Conservation (phyloP, 2,797 vertebrate species). For the Muraenolepis orangiensis region DNA sequence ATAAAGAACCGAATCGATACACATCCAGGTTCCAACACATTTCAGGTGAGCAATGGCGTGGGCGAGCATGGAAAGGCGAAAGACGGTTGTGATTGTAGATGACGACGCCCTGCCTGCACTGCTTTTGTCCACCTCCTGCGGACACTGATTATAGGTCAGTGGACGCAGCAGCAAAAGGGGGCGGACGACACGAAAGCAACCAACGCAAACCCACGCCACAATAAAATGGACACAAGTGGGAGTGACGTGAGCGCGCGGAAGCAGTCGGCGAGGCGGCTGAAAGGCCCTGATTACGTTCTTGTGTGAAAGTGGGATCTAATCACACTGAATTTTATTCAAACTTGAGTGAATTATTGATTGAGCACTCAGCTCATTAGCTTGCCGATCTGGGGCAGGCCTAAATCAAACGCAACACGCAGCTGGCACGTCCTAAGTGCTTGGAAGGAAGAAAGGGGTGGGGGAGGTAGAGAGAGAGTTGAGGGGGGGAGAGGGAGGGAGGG, state of each 20-base stretch:
- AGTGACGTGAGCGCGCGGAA: slow-evolving; percentile 12
- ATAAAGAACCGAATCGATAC: background rate
- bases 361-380: slow-evolving; percentile 67
- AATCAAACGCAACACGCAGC: slow-evolving; percentile 67
- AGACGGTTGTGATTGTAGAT: background rate
- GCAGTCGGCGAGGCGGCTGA: slow-evolving; percentile 39
- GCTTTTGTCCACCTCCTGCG: background rate
- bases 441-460: slow-evolving; percentile 26
- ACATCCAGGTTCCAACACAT: background rate
- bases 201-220: slow-evolving; percentile 4
- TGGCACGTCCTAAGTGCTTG: slow-evolving; percentile 42
- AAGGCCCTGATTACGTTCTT: slow-evolving; percentile 67
- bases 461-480: background rate
- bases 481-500: background rate
- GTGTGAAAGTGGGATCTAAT: slow-evolving; percentile 67
- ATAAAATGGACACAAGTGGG: slow-evolving; percentile 5
- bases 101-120: no score
- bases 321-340: slow-evolving; percentile 59
- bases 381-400: slow-evolving; percentile 63
- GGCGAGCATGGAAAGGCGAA: background rate
- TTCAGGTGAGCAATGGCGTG: background rate
- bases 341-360: slow-evolving; percentile 77
- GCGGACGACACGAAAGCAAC: background rate
- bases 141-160: background rate
- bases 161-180: background rate